Percentiles rank a stretch among this genome's conserved stretches.
These are phyloP conservation scores for Ctenodactylus gundi DNA, from an alignment of 2,113 vertebrate species.

Conservation along the genomic window DNA sequence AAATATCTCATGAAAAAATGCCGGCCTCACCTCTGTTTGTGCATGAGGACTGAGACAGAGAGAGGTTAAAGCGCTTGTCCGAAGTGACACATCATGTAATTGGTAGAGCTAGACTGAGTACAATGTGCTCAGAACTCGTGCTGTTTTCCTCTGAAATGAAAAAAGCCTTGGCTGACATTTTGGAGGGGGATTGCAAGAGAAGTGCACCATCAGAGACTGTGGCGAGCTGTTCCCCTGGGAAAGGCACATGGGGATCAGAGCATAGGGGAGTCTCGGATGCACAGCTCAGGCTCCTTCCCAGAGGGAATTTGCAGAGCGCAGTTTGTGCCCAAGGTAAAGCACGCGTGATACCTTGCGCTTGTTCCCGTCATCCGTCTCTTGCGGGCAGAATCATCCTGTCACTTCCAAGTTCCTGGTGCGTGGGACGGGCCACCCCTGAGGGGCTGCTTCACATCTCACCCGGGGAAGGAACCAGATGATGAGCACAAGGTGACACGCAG, in stretches of 20 bases:
- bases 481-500: background rate
- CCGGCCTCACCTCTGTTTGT: accelerated
- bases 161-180: background rate
- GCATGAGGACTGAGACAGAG: background rate
- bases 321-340: background rate
- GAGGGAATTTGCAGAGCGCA: accelerated
- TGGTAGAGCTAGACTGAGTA: too few species aligned
- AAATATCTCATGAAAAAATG: background rate
- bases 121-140: background rate
- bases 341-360: accelerated
- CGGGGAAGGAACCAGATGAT: accelerated
- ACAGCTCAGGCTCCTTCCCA: background rate
- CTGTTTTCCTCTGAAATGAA: background rate
- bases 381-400: background rate
- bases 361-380: background rate
- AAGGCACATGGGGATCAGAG: background rate
- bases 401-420: background rate
- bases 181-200: too few species aligned
- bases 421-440: background rate
- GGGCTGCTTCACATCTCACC: accelerated
- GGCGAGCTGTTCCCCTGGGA: background rate
- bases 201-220: accelerated
- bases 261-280: background rate
- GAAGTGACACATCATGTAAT: background rate
- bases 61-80: background rate